Percentiles rank a stretch among this genome's conserved stretches.
Conservation (phyloP, 1,140 invertebrate species). For the Leptonema lineaticorne region DNA sequence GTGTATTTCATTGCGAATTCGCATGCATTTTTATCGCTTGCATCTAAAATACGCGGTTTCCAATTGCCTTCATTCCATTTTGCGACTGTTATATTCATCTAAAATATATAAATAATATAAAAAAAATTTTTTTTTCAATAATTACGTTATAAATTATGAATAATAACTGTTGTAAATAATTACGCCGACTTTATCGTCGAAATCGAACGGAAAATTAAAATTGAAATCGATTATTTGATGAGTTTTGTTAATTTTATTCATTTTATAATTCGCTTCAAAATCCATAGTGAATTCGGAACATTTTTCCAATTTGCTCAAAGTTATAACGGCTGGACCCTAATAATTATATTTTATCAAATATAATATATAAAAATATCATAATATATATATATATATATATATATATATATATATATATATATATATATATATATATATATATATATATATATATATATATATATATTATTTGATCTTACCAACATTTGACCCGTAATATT, state of each 20-base stretch:
- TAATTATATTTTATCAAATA: neutral
- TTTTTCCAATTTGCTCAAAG: slow-evolving; percentile 19
- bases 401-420: too few species aligned
- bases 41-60: slow-evolving; percentile 1
- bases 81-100: neutral
- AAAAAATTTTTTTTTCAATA: neutral
- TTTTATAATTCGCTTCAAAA: neutral
- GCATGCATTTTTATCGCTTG: neutral
- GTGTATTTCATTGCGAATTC: neutral
- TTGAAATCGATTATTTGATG: slow-evolving; percentile 5
- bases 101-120: neutral
- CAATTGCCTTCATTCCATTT: slow-evolving; percentile 12
- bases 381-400: too few species aligned
- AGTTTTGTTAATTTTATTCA: slow-evolving; percentile 23
- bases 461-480: too few species aligned
- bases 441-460: too few species aligned
- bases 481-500: too few species aligned
- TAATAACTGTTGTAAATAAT: neutral
- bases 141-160: neutral
- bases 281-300: neutral
- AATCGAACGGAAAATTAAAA: neutral
- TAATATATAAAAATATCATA: too few species aligned
- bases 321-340: slow-evolving; percentile 23
- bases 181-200: slow-evolving; percentile 22
- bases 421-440: too few species aligned